Evolutionary conservation across 1,140 invertebrate species (phyloP), one percentile per base, ranked within the genome.

Genomic region (Pemphigus obesinymphae): DNA sequence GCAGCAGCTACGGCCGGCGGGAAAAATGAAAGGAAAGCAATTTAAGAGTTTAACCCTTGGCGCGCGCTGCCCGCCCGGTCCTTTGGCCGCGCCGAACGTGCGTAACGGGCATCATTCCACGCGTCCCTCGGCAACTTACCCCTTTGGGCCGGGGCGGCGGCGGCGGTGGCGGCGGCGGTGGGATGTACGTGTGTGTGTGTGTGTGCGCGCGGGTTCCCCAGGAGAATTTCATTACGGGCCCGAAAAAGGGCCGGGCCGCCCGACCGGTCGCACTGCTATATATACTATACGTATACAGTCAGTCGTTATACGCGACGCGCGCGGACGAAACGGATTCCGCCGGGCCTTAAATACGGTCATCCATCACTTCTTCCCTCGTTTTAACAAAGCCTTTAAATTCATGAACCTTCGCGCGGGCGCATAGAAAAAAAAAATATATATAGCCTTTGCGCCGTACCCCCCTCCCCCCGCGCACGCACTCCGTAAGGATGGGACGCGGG

Each of bases 21-120:
- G 75, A 37, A 80, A 80, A 80, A 80, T 63, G 76, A 80, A 80
- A 80, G 76, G 76, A 80, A 80, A 80, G 76, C 76, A 80, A 80
- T 80, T 80, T 80, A 80, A 80, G 76, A 80, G 76, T 78, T 78
- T 78, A 58, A 80, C 53, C 53, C 37, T 43, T 45, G 2, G 72
- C 45, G 26, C 70, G 73, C 23, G 34, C 11, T 31, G 53, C 29
- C 7, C 50, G 70, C 73, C 50, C 1, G 10, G 48, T 23, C 68
- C 23, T 53, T 23, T 4, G 10, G 48, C 29, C 11, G 29, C 72
- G n/a, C 58, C 61, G 55, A 5, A 29, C 13, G 34, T 10, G 4
- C 37, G 37, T 40, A 4, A 40, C 43, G 8, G 43, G 8, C 43
- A 13, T 45, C 43, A 5, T 1, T 11, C 31, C 10, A 0, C 37